Percentiles rank a stretch among this genome's conserved stretches.
These are phyloP conservation scores for Orussus abietinus DNA, from an alignment of 1,140 invertebrate species.

Conservation along the genomic window DNA sequence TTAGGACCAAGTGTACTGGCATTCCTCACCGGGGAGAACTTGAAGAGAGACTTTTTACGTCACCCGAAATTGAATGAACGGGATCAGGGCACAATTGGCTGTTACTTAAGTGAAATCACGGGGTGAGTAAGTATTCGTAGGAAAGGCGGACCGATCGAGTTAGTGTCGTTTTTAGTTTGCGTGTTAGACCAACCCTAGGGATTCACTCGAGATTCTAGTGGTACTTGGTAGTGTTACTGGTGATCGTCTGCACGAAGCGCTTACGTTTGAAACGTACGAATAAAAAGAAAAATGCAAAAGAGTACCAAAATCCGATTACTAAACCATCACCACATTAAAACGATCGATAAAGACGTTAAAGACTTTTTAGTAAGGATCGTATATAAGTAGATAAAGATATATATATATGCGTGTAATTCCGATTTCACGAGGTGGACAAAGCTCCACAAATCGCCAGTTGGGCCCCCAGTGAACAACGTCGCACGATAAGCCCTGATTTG, in stretches of 20 bases:
- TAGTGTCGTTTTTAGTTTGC: conserved; percentile 34
- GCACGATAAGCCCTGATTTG: no score
- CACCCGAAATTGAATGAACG: no score
- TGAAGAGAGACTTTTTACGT: no score
- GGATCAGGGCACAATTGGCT: no score
- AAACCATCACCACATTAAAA: conserved; percentile 26
- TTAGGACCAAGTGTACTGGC: no score
- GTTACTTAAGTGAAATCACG: conserved; percentile 15
- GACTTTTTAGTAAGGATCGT: no score
- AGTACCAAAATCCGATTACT: conserved; percentile 51
- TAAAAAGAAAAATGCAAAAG: conserved; percentile 42
- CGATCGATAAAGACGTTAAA: conserved; percentile 6
- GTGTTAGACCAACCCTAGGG: conserved; percentile 44
- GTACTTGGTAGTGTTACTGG: conserved; percentile 36
- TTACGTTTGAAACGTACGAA: conserved; percentile 22
- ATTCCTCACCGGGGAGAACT: no score
- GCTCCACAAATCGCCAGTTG: no score
- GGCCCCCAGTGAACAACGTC: no score
- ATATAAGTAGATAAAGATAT: no score
- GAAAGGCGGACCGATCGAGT: conserved; percentile 16
- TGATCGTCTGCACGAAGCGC: conserved; percentile 6
- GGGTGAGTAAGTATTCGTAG: conserved; percentile 28
- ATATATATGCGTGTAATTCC: not conserved
- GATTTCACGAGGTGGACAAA: no score
- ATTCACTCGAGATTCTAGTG: conserved; percentile 46